These are phyloP conservation scores for Eretmocerus hayati DNA, from an alignment of 2,888 invertebrate species.

Conservation along the genomic window DNA sequence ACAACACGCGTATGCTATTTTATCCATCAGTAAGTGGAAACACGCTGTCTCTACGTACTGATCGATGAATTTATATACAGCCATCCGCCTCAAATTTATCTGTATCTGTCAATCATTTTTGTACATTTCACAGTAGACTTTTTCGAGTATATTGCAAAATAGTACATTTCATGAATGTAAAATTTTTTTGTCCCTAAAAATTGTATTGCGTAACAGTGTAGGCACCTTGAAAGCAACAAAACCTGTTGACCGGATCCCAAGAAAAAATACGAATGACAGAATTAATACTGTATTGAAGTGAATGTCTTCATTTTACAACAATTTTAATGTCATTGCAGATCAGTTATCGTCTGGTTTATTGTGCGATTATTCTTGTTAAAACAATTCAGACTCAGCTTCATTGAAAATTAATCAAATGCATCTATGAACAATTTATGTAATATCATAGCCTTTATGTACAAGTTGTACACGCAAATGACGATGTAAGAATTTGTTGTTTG, in stretches of 20 bases:
- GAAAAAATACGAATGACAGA: constrained; percentile 8
- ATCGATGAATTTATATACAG: no score
- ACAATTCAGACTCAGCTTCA: constrained; percentile 6
- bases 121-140: no score
- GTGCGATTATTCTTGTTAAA: constrained; percentile 11
- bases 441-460: constrained; percentile 13
- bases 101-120: no score
- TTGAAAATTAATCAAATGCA: constrained; percentile 7
- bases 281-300: constrained; percentile 4
- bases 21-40: no score
- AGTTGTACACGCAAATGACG: constrained; percentile 16
- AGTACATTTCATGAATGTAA: no score
- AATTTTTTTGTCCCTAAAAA: no score
- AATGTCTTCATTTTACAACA: constrained; percentile 15
- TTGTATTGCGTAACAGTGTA: no score
- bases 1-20: no score
- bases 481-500: constrained; percentile 22
- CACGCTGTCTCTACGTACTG: no score
- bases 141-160: no score
- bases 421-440: constrained; percentile 15
- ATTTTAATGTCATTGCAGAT: constrained; percentile 12
- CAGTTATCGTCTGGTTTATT: no score
- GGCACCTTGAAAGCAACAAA: constrained; percentile 1
- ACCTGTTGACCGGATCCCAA: constrained; percentile 17
- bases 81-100: no score